A percentile compares a stretch with the other conserved stretches of the same genome.
phyloP scores from a whole-genome alignment of 2,797 vertebrate genomes.

The Pangasius djambal region DNA sequence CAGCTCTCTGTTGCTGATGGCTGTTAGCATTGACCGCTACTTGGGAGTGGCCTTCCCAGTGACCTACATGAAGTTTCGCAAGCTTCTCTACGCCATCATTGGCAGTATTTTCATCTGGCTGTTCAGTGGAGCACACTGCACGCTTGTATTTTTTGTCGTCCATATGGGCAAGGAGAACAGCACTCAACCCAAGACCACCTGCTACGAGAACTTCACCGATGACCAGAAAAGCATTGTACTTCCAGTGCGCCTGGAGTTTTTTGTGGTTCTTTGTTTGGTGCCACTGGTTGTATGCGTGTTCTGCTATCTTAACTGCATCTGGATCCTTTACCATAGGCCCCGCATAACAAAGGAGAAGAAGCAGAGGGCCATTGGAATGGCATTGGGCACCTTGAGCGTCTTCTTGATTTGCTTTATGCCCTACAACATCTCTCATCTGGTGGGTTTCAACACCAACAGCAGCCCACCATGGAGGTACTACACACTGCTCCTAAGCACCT shows the following conservation, averaged over 20 bases:
- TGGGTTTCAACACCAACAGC: slow-evolving; percentile 65
- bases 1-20: slow-evolving; percentile 81
- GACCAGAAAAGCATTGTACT: slow-evolving; percentile 64
- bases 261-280: slow-evolving; percentile 74
- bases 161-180: slow-evolving; percentile 47
- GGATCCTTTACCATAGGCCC: slow-evolving; percentile 70
- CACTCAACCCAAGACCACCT: slow-evolving; percentile 41
- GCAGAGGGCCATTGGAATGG: slow-evolving; percentile 79
- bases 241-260: slow-evolving; percentile 75
- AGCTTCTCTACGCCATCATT: slow-evolving; percentile 54
- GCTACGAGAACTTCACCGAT: slow-evolving; percentile 75
- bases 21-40: slow-evolving; percentile 81
- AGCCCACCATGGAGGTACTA: slow-evolving; percentile 74
- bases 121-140: slow-evolving; percentile 62
- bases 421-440: slow-evolving; percentile 77
- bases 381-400: slow-evolving; percentile 75
- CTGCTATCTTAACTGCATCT: slow-evolving; percentile 77
- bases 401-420: slow-evolving; percentile 81
- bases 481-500: slow-evolving; percentile 75
- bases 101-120: slow-evolving; percentile 64
- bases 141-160: slow-evolving; percentile 52
- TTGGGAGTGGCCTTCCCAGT: slow-evolving; percentile 76
- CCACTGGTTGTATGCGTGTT: slow-evolving; percentile 76
- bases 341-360: slow-evolving; percentile 73
- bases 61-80: slow-evolving; percentile 67